phyloP scores from a whole-genome alignment of 2,113 vertebrate genomes.

The Protomyctophum bolini region DNA sequence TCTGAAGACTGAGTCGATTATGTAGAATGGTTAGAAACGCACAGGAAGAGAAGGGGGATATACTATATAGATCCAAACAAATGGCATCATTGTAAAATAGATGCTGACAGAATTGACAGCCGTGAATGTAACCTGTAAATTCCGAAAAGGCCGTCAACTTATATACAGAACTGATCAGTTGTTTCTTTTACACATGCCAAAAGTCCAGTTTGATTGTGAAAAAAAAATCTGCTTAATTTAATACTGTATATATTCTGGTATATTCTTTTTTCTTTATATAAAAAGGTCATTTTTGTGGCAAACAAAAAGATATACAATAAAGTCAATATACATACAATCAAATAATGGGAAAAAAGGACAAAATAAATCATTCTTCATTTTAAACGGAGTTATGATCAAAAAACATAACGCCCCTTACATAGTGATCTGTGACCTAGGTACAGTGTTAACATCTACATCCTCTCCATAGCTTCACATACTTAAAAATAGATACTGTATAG shows the following conservation, averaged over 20 bases:
- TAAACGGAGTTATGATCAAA: conserved; percentile 81
- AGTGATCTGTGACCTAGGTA: conserved; percentile 83
- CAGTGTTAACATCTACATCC: conserved; percentile 86
- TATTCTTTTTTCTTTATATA: conserved; percentile 36
- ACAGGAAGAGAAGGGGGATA: conserved; percentile 20
- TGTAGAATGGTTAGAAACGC: background rate
- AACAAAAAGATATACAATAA: conserved; percentile 78
- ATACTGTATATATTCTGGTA: conserved; percentile 73
- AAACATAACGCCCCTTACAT: conserved; percentile 75
- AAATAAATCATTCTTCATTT: conserved; percentile 86
- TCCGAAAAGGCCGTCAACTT: conserved; percentile 62
- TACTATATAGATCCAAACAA: conserved; percentile 15
- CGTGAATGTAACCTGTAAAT: background rate
- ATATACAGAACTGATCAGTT: conserved; percentile 51
- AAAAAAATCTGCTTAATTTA: conserved; percentile 74
- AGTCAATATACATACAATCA: conserved; percentile 79
- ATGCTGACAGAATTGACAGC: conserved; percentile 28
- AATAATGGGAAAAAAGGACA: conserved; percentile 68
- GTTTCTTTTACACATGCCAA: conserved; percentile 59
- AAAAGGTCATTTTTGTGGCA: conserved; percentile 67
- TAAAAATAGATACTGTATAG: conserved; percentile 61
- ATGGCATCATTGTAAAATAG: conserved; percentile 3
- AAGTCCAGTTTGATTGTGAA: conserved; percentile 71
- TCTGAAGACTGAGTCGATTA: background rate
- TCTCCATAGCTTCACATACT: conserved; percentile 75